Evolutionary conservation across 2,888 invertebrate species (phyloP).

Genomic region (Mythimna lalbum): DNA sequence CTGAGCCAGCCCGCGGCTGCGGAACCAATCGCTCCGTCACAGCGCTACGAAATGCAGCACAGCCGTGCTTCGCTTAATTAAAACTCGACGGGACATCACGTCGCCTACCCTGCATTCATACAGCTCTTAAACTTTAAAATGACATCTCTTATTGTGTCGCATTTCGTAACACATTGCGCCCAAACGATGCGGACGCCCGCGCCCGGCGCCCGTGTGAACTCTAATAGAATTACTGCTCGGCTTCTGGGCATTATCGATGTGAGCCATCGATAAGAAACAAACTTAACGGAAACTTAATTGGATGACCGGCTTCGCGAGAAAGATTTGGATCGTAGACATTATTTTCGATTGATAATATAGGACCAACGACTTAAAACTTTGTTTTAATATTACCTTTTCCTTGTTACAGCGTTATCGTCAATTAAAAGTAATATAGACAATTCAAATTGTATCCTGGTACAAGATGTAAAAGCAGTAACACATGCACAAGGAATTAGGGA

Average conservation of each 20-base stretch:
- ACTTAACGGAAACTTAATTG: conserved; percentile 83
- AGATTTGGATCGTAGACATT: conserved; percentile 72
- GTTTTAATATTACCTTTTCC: conserved; percentile 58
- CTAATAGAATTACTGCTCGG: conserved; percentile 80
- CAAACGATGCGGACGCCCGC: conserved; percentile 70
- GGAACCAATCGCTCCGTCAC: conserved; percentile 88
- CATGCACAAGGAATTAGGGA: conserved; percentile 96
- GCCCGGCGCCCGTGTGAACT: conserved; percentile 75
- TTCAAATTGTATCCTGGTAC: conserved; percentile 97
- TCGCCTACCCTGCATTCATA: conserved; percentile 78
- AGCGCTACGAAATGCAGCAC: conserved; percentile 84
- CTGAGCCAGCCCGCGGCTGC: conserved; percentile 75
- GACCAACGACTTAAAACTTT: conserved; percentile 27
- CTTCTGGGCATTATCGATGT: conserved; percentile 82
- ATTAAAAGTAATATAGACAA: conserved; percentile 97
- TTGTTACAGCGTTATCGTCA: conserved; percentile 96
- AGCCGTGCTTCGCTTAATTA: conserved; percentile 87
- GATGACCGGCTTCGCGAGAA: conserved; percentile 75
- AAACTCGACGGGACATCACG: conserved; percentile 86
- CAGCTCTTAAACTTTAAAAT: conserved; percentile 76
- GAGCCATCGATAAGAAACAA: conserved; percentile 77
- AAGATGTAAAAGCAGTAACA: conserved; percentile 96
- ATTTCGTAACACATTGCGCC: conserved; percentile 77
- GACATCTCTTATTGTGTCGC: conserved; percentile 82
- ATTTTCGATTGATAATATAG: conserved; percentile 62